These are phyloP conservation scores for Platysternon megacephalum DNA, from an alignment of 2,113 vertebrate genomes.

Conservation along the genomic window DNA sequence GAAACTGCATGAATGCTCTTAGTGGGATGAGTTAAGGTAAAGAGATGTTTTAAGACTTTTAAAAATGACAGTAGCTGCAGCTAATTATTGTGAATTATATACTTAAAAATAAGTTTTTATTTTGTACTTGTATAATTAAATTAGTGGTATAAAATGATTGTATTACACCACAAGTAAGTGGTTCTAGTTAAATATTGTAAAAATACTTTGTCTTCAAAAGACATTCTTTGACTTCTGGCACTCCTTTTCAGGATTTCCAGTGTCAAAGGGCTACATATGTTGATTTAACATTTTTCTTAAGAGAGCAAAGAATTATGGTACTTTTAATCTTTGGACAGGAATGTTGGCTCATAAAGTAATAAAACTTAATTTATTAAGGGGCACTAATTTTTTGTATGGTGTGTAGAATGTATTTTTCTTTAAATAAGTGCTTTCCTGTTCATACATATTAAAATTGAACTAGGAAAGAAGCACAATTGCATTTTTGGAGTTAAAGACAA, in stretches of 20 bases:
- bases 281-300: background rate
- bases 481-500: background rate
- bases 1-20: background rate
- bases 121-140: background rate
- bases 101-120: background rate
- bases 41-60: background rate
- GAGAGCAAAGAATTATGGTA: background rate
- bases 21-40: background rate
- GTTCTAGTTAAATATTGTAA: fast-evolving
- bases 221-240: background rate
- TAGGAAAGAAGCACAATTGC: background rate
- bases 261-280: background rate
- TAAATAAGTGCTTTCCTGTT: background rate
- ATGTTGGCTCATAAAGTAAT: background rate
- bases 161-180: background rate
- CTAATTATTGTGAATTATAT: background rate
- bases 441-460: background rate
- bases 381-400: background rate
- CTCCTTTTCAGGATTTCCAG: background rate
- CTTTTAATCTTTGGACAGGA: background rate
- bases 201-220: background rate
- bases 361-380: background rate
- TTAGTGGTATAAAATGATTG: background rate
- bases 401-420: background rate
- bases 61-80: background rate